A percentile compares a stretch with the other conserved stretches of the same genome.
Evolutionary conservation across 1,140 invertebrate species (phyloP).

Genomic region (Camponotus vicinus): DNA sequence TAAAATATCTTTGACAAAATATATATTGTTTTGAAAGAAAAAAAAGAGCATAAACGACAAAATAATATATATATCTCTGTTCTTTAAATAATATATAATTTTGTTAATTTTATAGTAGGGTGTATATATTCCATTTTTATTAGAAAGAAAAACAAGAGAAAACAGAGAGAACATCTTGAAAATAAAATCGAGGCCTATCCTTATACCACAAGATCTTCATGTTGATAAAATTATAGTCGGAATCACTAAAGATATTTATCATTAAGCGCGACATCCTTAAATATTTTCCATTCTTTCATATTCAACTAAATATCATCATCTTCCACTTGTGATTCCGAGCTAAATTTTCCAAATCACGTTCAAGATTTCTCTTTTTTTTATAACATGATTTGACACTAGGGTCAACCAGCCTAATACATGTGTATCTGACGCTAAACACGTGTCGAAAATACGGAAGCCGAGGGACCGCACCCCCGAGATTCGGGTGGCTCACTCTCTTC

Average conservation of each 20-base stretch:
- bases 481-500: neutral
- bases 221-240: neutral
- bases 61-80: neutral
- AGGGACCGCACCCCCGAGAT: constrained; percentile 32
- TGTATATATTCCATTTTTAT: too few relatives aligned
- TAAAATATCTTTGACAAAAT: neutral
- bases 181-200: too few relatives aligned
- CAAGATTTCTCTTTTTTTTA: neutral
- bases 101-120: neutral
- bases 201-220: neutral
- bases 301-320: neutral
- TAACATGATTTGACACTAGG: neutral
- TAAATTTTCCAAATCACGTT: too few relatives aligned
- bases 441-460: neutral
- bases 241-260: too few relatives aligned
- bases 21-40: neutral
- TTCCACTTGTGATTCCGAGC: too few relatives aligned
- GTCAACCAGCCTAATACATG: neutral
- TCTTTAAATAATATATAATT: neutral
- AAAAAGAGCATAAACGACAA: neutral
- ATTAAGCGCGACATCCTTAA: too few relatives aligned
- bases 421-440: neutral
- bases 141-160: too few relatives aligned
- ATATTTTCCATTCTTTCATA: neutral
- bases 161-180: too few relatives aligned